A percentile compares a stretch with the other conserved stretches of the same genome.
These are phyloP conservation scores for Rissa tridactyla DNA, from an alignment of 2,113 vertebrate genomes.

Conservation along the genomic window DNA sequence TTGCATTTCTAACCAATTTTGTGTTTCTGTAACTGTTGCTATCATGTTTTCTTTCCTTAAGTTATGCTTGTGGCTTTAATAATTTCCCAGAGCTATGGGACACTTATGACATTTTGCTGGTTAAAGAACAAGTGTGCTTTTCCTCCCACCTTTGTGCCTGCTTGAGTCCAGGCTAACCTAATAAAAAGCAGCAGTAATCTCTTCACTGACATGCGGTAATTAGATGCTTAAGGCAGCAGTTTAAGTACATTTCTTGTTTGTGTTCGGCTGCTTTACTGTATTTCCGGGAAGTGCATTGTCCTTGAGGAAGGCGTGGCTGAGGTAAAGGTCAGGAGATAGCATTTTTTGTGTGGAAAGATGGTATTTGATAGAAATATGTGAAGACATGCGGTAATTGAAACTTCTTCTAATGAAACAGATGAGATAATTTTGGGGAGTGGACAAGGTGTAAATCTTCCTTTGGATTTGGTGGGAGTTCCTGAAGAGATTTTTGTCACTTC, in stretches of 20 bases:
- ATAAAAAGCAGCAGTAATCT: background rate
- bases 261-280: background rate
- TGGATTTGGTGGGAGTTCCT: background rate
- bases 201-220: background rate
- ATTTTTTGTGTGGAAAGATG: background rate
- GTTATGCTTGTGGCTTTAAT: background rate
- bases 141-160: background rate
- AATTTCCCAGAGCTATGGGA: background rate
- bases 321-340: background rate
- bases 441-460: background rate
- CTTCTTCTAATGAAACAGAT: background rate
- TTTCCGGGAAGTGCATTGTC: background rate
- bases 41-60: background rate
- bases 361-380: background rate
- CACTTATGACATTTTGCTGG: background rate
- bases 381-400: background rate
- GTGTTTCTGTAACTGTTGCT: background rate
- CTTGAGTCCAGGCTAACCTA: background rate
- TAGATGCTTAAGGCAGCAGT: background rate
- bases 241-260: background rate
- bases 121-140: background rate
- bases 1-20: background rate
- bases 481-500: background rate
- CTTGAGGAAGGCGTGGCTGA: background rate
- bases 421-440: background rate